Conservation (phyloP, 2,888 invertebrate genomes). For the Ypsolopha scabrella region DNA sequence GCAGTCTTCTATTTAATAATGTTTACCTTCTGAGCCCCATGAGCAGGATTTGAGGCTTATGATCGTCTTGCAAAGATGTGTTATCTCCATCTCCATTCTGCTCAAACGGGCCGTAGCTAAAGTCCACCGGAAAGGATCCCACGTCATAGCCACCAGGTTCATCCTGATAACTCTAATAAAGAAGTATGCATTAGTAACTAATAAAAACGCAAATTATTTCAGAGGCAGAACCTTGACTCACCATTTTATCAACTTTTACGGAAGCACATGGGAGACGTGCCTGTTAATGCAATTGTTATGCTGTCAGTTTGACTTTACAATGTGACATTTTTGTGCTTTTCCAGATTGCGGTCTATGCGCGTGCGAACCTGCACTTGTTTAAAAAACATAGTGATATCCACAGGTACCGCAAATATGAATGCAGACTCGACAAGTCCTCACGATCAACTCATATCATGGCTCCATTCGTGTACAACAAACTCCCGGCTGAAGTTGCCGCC, state of each 20-base stretch:
- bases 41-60: conserved; percentile 92
- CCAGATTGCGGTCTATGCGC: too few species aligned
- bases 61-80: conserved; percentile 75
- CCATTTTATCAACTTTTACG: neutral
- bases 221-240: neutral
- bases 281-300: too few species aligned
- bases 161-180: conserved; percentile 67
- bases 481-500: too few species aligned
- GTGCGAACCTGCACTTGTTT: too few species aligned
- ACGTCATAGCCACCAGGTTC: conserved; percentile 64
- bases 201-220: neutral
- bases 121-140: conserved; percentile 88
- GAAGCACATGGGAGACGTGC: too few species aligned
- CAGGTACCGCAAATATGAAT: too few species aligned
- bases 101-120: conserved; percentile 91
- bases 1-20: neutral
- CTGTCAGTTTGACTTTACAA: too few species aligned
- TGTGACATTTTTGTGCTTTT: too few species aligned
- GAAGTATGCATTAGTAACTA: neutral
- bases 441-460: too few species aligned
- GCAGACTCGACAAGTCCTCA: too few species aligned
- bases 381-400: too few species aligned
- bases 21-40: conserved; percentile 92
- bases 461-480: too few species aligned
- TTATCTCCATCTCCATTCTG: conserved; percentile 79